Percentiles rank a stretch among this genome's conserved stretches.
phyloP scores from a whole-genome alignment of 92 coral and sea anemone species.

The Porites divaricata region DNA sequence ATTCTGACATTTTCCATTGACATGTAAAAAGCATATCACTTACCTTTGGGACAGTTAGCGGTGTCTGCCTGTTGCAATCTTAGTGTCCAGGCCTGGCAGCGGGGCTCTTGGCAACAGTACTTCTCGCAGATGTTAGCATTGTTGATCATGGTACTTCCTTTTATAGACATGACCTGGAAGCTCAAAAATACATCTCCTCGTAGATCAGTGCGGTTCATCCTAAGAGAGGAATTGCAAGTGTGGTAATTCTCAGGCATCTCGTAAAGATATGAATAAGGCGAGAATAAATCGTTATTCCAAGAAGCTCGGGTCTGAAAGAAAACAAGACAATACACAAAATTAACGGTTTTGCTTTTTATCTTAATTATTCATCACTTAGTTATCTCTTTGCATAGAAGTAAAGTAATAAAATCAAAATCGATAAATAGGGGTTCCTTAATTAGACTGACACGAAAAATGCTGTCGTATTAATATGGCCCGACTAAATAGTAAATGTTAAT shows the following conservation, averaged over 20 bases:
- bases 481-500: too few species aligned
- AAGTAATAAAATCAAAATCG: too few species aligned
- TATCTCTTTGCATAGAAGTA: not conserved
- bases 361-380: not conserved
- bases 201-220: constrained; percentile 87
- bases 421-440: too few species aligned
- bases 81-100: constrained; percentile 89
- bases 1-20: too few species aligned
- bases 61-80: constrained; percentile 82
- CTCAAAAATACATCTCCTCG: constrained; percentile 92
- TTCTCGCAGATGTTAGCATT: constrained; percentile 84
- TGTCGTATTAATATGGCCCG: too few species aligned
- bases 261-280: constrained; percentile 83
- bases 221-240: constrained; percentile 61
- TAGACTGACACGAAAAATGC: too few species aligned
- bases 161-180: constrained; percentile 76
- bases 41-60: constrained; percentile 86
- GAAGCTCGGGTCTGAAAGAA: constrained; percentile 72
- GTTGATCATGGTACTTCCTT: constrained; percentile 75
- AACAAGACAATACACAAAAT: not conserved
- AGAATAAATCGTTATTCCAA: constrained; percentile 78
- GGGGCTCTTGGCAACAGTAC: constrained; percentile 83
- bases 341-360: not conserved
- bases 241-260: constrained; percentile 76
- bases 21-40: not conserved